A percentile compares a stretch with the other conserved stretches of the same genome.
phyloP scores from a whole-genome alignment of 2,888 invertebrate genomes.

The Microctonus hyperodae region DNA sequence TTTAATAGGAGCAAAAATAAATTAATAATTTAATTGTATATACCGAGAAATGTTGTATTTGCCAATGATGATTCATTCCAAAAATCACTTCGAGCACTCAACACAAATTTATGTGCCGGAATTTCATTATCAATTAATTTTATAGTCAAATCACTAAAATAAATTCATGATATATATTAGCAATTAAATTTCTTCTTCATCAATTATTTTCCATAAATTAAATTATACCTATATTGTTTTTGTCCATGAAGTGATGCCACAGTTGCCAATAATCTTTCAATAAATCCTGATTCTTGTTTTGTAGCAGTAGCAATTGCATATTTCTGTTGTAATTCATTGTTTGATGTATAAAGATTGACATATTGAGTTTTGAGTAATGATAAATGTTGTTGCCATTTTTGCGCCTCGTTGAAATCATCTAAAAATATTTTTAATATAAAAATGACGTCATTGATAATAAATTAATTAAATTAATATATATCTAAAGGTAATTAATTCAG shows the following conservation, averaged over 20 bases:
- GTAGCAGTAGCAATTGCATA: constrained; percentile 80
- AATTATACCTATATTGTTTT: constrained; percentile 71
- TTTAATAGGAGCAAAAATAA: constrained; percentile 11
- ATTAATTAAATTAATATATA: background rate
- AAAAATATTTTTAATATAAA: constrained; percentile 16
- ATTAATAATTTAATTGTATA: constrained; percentile 30
- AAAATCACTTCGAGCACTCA: constrained; percentile 85
- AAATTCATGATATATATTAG: too few relatives aligned
- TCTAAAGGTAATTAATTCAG: background rate
- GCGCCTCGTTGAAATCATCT: constrained; percentile 57
- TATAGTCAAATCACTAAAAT: constrained; percentile 83
- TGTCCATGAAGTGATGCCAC: constrained; percentile 85
- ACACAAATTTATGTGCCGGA: constrained; percentile 88
- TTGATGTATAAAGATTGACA: constrained; percentile 83
- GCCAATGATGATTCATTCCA: constrained; percentile 82
- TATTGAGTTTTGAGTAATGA: constrained; percentile 88
- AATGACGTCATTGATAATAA: too few relatives aligned
- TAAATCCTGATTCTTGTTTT: constrained; percentile 80
- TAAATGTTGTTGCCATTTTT: constrained; percentile 78
- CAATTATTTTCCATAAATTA: background rate
- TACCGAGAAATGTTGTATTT: constrained; percentile 74
- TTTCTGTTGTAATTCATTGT: constrained; percentile 83
- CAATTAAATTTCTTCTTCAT: too few relatives aligned
- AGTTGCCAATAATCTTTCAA: constrained; percentile 81
- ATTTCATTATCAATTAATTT: constrained; percentile 75